Evolutionary conservation across 2,113 vertebrate genomes (phyloP).

Genomic region (Ictalurus punctatus): DNA sequence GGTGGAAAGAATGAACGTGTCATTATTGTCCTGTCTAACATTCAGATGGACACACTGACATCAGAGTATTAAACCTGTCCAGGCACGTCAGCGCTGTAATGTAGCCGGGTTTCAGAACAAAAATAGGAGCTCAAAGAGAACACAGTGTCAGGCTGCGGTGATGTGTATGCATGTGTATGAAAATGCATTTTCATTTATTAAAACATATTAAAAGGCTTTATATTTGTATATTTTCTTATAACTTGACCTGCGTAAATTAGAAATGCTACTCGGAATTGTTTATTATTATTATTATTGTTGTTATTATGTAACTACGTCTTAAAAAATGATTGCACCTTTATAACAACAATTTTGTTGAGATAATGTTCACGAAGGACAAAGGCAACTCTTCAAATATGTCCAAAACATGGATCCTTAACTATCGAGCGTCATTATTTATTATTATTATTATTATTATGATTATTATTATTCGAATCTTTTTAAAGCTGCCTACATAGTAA

Average conservation of each 20-base stretch:
- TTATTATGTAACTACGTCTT: not conserved
- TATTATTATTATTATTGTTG: not conserved
- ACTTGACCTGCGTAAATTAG: not conserved
- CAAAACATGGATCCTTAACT: not conserved
- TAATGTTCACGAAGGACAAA: not conserved
- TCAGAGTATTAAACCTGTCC: constrained; percentile 56
- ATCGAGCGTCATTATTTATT: not conserved
- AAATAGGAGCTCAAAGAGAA: not conserved
- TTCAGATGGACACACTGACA: constrained; percentile 36
- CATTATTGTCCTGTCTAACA: constrained; percentile 49
- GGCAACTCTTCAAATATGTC: not conserved
- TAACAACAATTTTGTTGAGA: not conserved
- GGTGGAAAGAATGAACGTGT: not conserved
- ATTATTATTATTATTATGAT: no score
- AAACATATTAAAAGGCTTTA: not conserved
- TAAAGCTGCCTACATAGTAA: not conserved
- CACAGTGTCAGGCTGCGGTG: not conserved
- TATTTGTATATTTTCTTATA: not conserved
- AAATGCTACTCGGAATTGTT: not conserved
- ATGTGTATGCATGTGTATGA: not conserved
- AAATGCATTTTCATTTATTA: not conserved
- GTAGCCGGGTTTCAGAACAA: not conserved
- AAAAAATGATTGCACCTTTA: not conserved
- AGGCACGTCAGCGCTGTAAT: constrained; percentile 49
- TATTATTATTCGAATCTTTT: not conserved